These are phyloP conservation scores for Syrmaticus mikado DNA, from an alignment of 2,113 vertebrate species.

Conservation along the genomic window DNA sequence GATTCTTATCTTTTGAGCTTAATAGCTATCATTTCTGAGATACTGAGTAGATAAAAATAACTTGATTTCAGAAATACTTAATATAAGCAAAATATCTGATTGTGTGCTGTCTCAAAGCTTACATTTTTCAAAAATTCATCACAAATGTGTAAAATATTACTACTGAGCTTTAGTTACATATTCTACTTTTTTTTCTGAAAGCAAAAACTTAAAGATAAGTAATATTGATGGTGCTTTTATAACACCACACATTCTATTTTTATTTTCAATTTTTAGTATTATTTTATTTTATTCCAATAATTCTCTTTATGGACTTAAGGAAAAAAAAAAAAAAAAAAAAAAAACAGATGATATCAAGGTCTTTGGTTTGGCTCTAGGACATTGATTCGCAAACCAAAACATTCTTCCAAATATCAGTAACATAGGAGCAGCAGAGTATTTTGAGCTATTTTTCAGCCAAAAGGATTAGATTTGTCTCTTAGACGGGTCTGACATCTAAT, in stretches of 20 bases:
- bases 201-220: neutral
- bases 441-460: conserved; percentile 74
- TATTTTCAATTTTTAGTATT: neutral
- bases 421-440: conserved; percentile 50
- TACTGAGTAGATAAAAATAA: neutral
- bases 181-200: neutral
- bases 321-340: conserved; percentile 65
- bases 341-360: conserved; percentile 56
- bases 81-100: neutral
- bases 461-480: conserved; percentile 78
- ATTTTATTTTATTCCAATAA: neutral
- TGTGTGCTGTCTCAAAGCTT: neutral
- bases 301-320: conserved; percentile 50
- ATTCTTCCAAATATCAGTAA: conserved; percentile 76
- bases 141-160: conserved; percentile 11
- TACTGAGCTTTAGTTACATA: neutral
- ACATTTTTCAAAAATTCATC: neutral
- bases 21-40: neutral
- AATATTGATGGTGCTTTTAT: neutral
- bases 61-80: neutral
- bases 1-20: neutral
- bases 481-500: conserved; percentile 72
- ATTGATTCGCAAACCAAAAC: conserved; percentile 67
- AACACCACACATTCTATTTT: neutral
- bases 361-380: conserved; percentile 58